Evolutionary conservation across 1,140 invertebrate genomes (phyloP), one percentile per base, ranked within the genome.

Genomic region (Papilio polytes): DNA sequence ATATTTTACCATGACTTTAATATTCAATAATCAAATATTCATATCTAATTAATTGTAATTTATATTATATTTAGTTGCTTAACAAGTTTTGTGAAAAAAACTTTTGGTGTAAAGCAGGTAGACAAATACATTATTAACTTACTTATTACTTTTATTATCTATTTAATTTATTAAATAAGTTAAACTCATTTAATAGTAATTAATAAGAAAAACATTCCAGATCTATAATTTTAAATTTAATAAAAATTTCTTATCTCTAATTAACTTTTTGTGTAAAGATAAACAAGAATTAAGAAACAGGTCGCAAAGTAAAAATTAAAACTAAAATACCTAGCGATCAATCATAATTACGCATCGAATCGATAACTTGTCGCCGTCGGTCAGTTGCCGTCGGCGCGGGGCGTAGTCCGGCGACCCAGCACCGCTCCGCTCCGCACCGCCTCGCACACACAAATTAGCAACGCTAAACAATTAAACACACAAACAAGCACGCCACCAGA

Each of bases 391-490:
- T 80, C 78, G 83, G 77, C 44, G 51, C 22, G 22, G 77, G 77
- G 77, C 59, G 56, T 46, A 44, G 36, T 66, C 56, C 44, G 20
- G 13, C 46, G 46, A 15, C 3, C 31, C 18, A 20, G 36, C 46
- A 15, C 8, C n/a, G n/a, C 12, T 22, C 18, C n/a, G n/a, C 73
- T 7, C 10, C 41, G 74, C 44, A 13, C 66, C 77, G 59, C 56
- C 41, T 13, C 83, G 48, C 80, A 76, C 78, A 77, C 86, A 87
- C 83, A 84, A 82, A 86, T 83, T 84, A 81, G 76, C 82, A 80
- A 82, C 74, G 80, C 66, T 51, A 84, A 83, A 53, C 81, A 84
- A 85, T 84, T 85, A 83, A 85, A 81, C 84, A 84, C 84, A 82
- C 77, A 78, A 83, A 82, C 83, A 81, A 83, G 80, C 83, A 84